Base-by-base conservation (phyloP, 2,113 vertebrate genomes). In the Austrofundulus limnaeus region DNA sequence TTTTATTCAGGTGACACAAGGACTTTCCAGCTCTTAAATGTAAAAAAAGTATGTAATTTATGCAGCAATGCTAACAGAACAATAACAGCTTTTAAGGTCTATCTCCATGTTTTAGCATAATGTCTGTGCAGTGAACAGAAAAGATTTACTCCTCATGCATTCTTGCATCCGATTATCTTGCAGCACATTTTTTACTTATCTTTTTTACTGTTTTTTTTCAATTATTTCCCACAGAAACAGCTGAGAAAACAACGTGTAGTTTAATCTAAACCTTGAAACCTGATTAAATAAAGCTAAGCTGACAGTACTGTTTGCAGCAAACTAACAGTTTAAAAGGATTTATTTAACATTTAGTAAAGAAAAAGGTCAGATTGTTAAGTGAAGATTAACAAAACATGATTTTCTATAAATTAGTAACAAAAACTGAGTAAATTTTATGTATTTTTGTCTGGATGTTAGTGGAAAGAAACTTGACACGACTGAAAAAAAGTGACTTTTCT, bases 31-130 rank as follows among this genome's bases (percentile, higher is more conserved):
- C 16, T n/a, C 2, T 41, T 10, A 34, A 34, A 41, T 15, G 39
- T 41, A 31, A 49, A 55, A 47, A 37, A 13, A 28, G 28, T 7
- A 39, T 61, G 41, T 77, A 66, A 76, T 68, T 43, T 37, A 63
- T 75, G 59, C 79, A 54, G 42, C 37, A 38, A 34, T 55, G 15
- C 60, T 54, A 70, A 14, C 19, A 1, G 11, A 67, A 67, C 71
- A 77, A 70, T 61, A 25, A 70, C 66, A 68, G 77, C 57, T 66
- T 55, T 70, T 60, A 65, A 68, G 58, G 49, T 53, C 48, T 1
- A 7, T 59, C 49, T 48, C 69, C n/a, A 20, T 23, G 37, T 54
- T 46, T 70, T 24, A 41, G 8, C 21, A 55, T 49, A 1, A 37
- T 20, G 12, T 38, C 19, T 48, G 11, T 11, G 15, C 7, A 48